Evolutionary conservation across 92 coral and sea anemone species (phyloP).

Genomic region (Chrysogorgia sp.): DNA sequence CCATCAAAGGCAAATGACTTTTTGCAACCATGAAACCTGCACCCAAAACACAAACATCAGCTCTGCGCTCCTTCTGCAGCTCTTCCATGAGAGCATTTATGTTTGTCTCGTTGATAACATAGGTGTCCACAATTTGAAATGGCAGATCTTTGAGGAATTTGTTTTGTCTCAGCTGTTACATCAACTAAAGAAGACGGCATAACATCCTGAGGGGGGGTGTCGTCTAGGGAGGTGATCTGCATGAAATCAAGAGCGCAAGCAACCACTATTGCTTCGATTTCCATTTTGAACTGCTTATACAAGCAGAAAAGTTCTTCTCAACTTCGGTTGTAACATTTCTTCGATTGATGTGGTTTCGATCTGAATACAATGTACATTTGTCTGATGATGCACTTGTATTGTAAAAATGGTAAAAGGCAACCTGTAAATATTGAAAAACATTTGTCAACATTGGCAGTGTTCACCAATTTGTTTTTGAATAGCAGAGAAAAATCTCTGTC

Average conservation of each 20-base stretch:
- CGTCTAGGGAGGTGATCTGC: conserved; percentile 34
- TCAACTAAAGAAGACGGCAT: neutral
- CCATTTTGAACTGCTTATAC: conserved; percentile 36
- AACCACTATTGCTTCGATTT: conserved; percentile 46
- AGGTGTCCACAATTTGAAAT: conserved; percentile 16
- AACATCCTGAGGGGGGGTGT: conserved; percentile 28
- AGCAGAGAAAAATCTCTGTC: too few species aligned
- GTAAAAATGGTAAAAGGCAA: conserved; percentile 16
- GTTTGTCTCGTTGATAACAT: conserved; percentile 21
- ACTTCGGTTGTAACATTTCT: conserved; percentile 53
- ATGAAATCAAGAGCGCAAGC: conserved; percentile 41
- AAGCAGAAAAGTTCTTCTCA: conserved; percentile 44
- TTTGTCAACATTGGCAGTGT: too few species aligned
- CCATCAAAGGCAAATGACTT: conserved; percentile 40
- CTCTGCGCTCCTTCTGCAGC: conserved; percentile 18
- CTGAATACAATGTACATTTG: conserved; percentile 47
- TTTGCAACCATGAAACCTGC: conserved; percentile 29
- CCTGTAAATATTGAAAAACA: too few species aligned
- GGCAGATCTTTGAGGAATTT: conserved; percentile 21
- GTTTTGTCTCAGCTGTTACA: neutral
- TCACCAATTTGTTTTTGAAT: too few species aligned
- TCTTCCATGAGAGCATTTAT: neutral
- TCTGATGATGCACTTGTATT: conserved; percentile 33
- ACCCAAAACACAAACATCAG: neutral
- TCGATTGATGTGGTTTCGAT: conserved; percentile 37